Base-by-base conservation (phyloP, 2,888 invertebrate genomes). In the Hemistola chrysoprasaria region DNA sequence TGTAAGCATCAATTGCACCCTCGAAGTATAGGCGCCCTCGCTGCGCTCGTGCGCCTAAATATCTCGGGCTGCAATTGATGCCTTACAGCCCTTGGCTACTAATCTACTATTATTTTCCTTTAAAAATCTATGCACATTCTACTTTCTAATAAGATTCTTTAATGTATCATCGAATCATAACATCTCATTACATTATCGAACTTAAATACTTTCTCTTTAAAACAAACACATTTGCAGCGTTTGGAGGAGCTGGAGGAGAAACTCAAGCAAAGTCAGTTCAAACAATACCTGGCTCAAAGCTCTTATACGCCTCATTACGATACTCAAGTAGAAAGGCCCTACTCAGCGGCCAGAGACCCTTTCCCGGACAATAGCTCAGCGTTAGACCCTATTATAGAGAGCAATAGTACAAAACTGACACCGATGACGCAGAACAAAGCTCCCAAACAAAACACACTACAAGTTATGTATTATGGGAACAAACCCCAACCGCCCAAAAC, bases 161-260 rank as follows among this genome's bases (percentile, higher is more conserved):
- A 16, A 16, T n/a, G n/a, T n/a, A n/a, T n/a, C 16, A 16, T 16
- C 4, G 4, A 16, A 16, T 16, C 3, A 3, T 16, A 16, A 16
- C 16, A 16, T 16, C 16, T 16, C 11, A 4, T 3, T 16, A 3
- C 16, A n/a, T n/a, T n/a, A n/a, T n/a, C n/a, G n/a, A n/a, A n/a
- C n/a, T 8, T 22, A 27, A 8, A 4, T 11, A 40, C 42, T 42
- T 43, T 47, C 42, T 37, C 47, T 43, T 38, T 40, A 16, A 22
- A 22, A 21, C 8, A 16, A 23, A 8, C 24, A 11, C 34, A 30
- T 32, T 69, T 66, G 41, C 65, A 85, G 84, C 66, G 74, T 41
- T 56, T 87, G 26, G 81, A 84, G 60, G 86, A 86, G 38, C 51
- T 88, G 35, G 89, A 89, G 52, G 84, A 87, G 62, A 86, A 86